Evolutionary conservation across 2,888 invertebrate species (phyloP), one percentile per base, ranked within the genome.

Genomic region (Lutraria lutraria): DNA sequence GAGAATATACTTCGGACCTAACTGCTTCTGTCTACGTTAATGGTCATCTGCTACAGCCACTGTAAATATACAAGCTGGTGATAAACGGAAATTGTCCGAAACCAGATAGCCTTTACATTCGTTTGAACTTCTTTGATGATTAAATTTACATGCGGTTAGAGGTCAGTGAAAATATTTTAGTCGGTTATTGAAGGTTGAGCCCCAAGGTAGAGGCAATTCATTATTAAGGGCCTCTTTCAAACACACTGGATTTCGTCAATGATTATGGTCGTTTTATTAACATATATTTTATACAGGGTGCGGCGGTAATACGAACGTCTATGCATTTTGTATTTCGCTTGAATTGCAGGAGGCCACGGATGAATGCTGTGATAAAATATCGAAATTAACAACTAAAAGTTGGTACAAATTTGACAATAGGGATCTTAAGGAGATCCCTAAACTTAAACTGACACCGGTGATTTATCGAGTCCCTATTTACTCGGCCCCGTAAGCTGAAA

Each of bases 11-110:
- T 13, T 34, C 43, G 2, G 43, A 34, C 43, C 0, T 6, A 21
- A 0, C 81, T 31, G 31, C n/a, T 84, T n/a, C 29, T 60, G 63
- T 84, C 43, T 25, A 84, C 53, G 53, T 72, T 84, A 72, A 68
- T 84, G 83, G 72, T 84, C 83, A 84, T 82, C 81, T 76, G 76
- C 21, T 81, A 52, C 2, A 15, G 56, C 25, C 56, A 34, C 83
- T 52, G 72, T 84, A 72, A 84, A 84, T 60, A 25, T 76, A 76
- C 81, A 76, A 34, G 79, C 82, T 82, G 83, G 82, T 86, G 87
- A 85, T 87, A 82, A 82, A 86, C 88, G 86, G 90, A 87, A 88
- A 90, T 88, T 90, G 88, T 54, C 81, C 85, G 90, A 86, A 90
- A 90, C 88, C 82, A 86, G 88, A 90, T 86, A 86, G 68, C 52